Evolutionary conservation across 2,888 invertebrate species (phyloP).

Genomic region (Phaedon cochleariae): DNA sequence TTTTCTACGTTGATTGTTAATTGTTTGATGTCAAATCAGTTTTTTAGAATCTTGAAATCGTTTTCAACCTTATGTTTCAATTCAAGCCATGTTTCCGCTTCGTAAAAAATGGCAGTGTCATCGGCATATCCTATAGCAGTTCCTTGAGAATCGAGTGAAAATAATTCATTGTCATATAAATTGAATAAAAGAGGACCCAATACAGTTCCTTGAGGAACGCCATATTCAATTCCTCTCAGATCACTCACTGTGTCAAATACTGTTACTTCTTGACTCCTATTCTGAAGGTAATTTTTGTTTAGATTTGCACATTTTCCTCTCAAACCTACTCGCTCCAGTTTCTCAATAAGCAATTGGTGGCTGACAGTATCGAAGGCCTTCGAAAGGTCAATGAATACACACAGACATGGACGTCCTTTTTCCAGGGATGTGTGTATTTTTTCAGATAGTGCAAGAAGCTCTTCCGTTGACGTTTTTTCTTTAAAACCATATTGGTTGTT

Average conservation of each 20-base stretch:
- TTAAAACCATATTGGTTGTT: constrained; percentile 16
- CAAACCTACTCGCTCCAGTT: neutral
- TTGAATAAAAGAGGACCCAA: no score
- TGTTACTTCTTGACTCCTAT: neutral
- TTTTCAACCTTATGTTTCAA: no score
- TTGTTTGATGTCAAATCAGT: constrained; percentile 3
- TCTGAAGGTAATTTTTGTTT: neutral
- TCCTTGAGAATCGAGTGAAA: neutral
- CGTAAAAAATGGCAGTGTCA: no score
- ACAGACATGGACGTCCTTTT: no score
- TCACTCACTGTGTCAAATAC: neutral
- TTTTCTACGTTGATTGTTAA: neutral
- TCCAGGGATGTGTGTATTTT: no score
- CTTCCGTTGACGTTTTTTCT: neutral
- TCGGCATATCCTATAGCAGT: constrained; percentile 1
- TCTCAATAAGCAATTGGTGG: neutral
- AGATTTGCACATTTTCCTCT: neutral
- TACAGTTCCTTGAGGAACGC: no score
- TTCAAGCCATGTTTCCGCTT: no score
- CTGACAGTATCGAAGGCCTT: no score
- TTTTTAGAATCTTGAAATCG: constrained; percentile 4
- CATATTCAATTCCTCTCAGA: no score
- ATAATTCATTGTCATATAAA: constrained; percentile 9
- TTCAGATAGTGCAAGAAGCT: no score
- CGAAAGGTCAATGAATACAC: no score